phyloP scores from a whole-genome alignment of 2,797 vertebrate genomes.

The Remorina albescens region DNA sequence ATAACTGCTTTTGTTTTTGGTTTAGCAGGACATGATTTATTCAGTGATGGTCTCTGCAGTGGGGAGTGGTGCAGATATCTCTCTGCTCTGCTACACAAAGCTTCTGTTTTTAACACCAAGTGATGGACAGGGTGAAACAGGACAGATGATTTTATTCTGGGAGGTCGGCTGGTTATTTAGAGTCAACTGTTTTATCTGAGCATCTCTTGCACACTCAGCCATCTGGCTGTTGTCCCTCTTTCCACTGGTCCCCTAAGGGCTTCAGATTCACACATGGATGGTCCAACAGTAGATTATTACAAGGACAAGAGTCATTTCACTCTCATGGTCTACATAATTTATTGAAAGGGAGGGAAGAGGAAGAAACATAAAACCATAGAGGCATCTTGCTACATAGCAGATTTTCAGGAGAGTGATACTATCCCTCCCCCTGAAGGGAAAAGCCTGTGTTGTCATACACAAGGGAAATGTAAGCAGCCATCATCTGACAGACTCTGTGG shows the following conservation, averaged over 20 bases:
- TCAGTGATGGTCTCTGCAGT: slow-evolving; percentile 14
- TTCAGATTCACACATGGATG: neutral
- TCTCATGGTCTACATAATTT: slow-evolving; percentile 21
- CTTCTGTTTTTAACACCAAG: neutral
- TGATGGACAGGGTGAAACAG: neutral
- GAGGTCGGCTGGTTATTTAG: neutral
- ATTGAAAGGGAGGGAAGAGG: slow-evolving; percentile 6
- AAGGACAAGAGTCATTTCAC: slow-evolving; percentile 20
- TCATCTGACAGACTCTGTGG: neutral
- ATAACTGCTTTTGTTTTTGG: neutral
- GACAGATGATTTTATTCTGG: slow-evolving; percentile 2
- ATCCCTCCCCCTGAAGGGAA: neutral
- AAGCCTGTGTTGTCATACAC: neutral
- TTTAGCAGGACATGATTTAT: slow-evolving; percentile 32
- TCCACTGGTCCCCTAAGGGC: neutral
- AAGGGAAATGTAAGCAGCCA: neutral
- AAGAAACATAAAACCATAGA: neutral
- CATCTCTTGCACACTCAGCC: neutral
- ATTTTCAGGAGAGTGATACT: neutral
- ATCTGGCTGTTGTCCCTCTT: neutral
- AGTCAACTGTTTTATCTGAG: slow-evolving; percentile 13
- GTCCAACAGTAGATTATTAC: neutral
- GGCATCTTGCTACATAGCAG: neutral
- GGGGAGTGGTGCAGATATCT: neutral
- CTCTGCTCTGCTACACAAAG: slow-evolving; percentile 4